These are phyloP conservation scores for Eclectus roratus DNA, from an alignment of 2,113 vertebrate genomes.

Conservation along the genomic window DNA sequence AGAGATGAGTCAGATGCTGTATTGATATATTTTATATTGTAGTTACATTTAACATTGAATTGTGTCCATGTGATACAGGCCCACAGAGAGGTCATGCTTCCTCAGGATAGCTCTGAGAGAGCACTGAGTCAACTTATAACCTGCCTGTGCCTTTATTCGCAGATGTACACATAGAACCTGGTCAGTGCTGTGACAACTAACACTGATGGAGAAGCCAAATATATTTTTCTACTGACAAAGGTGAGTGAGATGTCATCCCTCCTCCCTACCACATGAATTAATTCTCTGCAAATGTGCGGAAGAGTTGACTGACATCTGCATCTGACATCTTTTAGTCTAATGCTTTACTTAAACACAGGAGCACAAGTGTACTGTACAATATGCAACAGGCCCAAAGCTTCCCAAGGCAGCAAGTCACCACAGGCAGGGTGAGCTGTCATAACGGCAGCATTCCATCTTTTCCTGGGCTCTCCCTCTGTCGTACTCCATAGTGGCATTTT, in stretches of 20 bases:
- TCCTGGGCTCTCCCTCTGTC: background rate
- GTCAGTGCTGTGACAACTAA: background rate
- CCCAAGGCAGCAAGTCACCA: background rate
- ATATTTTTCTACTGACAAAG: background rate
- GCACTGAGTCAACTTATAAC: background rate
- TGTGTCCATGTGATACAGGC: background rate
- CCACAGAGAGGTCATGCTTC: background rate
- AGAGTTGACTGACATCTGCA: background rate
- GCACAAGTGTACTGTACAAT: background rate
- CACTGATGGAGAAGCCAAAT: background rate
- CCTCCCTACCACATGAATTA: background rate
- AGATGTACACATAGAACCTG: background rate
- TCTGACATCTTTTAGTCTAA: background rate
- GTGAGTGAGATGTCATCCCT: background rate
- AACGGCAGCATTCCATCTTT: background rate
- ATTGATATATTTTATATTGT: background rate
- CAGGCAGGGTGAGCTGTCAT: background rate
- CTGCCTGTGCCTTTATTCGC: background rate
- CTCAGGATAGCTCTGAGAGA: background rate
- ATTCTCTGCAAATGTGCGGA: background rate
- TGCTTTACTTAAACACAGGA: background rate
- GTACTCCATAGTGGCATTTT: background rate
- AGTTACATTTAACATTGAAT: background rate
- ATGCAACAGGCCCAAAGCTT: background rate
- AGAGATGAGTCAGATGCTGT: background rate